Conservation (phyloP, 1,140 invertebrate species). For the Subanguina moxae region DNA sequence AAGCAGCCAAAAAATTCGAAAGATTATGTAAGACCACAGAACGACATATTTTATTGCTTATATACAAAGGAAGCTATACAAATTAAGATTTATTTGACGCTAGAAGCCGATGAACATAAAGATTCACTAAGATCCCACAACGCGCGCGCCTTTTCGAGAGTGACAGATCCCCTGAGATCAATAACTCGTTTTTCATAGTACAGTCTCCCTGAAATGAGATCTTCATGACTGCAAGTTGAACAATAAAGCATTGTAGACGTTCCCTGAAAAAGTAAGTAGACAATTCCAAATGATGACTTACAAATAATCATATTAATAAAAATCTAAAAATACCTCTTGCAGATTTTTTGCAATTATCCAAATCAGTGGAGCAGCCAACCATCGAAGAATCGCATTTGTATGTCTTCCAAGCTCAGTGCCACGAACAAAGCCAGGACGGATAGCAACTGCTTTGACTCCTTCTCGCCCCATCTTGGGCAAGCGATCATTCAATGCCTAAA, state of each 20-base stretch:
- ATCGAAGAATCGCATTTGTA: constrained; percentile 28
- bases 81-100: not conserved
- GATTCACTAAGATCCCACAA: constrained; percentile 22
- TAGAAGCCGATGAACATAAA: not conserved
- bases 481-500: not conserved
- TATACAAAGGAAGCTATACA: not conserved
- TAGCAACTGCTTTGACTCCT: constrained; percentile 26
- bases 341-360: constrained; percentile 37
- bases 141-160: constrained; percentile 20
- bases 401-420: constrained; percentile 39
- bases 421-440: constrained; percentile 38
- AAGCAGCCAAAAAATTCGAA: too few relatives aligned
- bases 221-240: not conserved
- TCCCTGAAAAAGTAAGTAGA: constrained; percentile 24
- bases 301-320: not conserved
- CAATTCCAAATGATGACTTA: too few relatives aligned
- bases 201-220: constrained; percentile 22
- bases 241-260: constrained; percentile 33
- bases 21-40: too few relatives aligned
- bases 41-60: too few relatives aligned
- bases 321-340: constrained; percentile 16
- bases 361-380: constrained; percentile 31
- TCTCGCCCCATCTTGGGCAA: not conserved
- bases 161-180: constrained; percentile 26
- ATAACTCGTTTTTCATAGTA: constrained; percentile 28